Percentiles rank a stretch among this genome's conserved stretches.
phyloP scores from a whole-genome alignment of 23 tunicate genomes.

The Styela clava region DNA sequence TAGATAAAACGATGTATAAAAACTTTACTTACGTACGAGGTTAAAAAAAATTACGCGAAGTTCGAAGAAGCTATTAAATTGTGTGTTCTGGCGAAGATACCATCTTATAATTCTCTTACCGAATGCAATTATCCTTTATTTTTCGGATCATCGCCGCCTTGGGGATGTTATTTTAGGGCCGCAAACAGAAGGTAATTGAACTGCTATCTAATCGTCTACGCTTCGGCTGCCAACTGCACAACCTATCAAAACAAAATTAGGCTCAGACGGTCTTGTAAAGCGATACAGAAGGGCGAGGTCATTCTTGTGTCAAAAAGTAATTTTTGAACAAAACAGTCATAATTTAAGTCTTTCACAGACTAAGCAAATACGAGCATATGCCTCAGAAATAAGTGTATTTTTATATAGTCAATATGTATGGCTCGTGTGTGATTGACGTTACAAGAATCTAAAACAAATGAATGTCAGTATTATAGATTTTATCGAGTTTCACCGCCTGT shows the following conservation, averaged over 20 bases:
- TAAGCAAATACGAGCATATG: too few relatives aligned
- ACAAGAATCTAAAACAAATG: background rate
- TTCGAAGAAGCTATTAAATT: background rate
- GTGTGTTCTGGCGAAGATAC: background rate
- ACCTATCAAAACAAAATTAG: background rate
- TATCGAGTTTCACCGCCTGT: background rate
- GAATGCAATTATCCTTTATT: background rate
- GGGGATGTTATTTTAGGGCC: background rate
- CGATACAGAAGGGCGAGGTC: background rate
- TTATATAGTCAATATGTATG: too few relatives aligned
- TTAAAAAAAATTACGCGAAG: background rate
- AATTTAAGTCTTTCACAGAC: background rate
- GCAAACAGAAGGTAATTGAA: background rate
- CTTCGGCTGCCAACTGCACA: background rate
- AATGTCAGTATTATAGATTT: background rate
- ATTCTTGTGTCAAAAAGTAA: background rate
- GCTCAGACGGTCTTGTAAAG: background rate
- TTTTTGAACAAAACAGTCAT: background rate
- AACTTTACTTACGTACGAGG: too few relatives aligned
- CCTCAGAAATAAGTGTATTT: too few relatives aligned
- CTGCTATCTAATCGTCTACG: background rate
- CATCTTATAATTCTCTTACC: background rate
- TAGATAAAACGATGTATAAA: too few relatives aligned
- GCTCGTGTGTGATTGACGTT: too few relatives aligned
- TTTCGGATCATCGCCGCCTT: background rate